Conservation (phyloP, 2,113 vertebrate genomes). For the Equus quagga region DNA sequence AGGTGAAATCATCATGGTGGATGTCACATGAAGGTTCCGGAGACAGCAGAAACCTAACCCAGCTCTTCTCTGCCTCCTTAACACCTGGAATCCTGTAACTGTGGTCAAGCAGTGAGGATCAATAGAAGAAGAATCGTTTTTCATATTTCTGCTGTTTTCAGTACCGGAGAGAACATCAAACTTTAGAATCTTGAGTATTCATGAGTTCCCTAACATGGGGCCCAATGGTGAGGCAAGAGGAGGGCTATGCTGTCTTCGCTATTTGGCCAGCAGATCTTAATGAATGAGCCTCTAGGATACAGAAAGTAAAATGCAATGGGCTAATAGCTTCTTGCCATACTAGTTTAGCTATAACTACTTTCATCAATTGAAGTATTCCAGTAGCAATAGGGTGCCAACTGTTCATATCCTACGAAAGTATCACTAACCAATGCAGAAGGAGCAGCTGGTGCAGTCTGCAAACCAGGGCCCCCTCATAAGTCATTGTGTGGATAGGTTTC, state of each 20-base stretch:
- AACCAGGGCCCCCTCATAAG: background rate
- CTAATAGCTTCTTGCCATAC: background rate
- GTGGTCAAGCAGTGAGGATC: background rate
- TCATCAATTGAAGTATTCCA: background rate
- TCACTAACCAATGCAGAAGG: background rate
- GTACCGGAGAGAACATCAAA: background rate
- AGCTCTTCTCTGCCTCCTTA: background rate
- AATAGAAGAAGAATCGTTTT: background rate
- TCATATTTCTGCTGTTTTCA: background rate
- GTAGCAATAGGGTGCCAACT: background rate
- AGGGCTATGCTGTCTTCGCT: background rate
- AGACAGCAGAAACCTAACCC: background rate
- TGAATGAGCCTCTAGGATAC: background rate
- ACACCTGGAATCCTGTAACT: background rate
- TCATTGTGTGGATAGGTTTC: background rate
- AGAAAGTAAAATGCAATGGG: background rate
- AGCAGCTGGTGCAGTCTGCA: background rate
- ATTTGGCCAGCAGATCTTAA: background rate
- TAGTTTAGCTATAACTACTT: background rate
- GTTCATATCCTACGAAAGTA: background rate
- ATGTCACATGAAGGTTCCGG: background rate
- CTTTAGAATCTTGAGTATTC: background rate
- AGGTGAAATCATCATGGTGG: background rate
- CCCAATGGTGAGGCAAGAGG: background rate
- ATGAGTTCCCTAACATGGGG: background rate